Evolutionary conservation across 2,113 vertebrate species (phyloP), one percentile per base, ranked within the genome.

Genomic region (Python bivittatus): DNA sequence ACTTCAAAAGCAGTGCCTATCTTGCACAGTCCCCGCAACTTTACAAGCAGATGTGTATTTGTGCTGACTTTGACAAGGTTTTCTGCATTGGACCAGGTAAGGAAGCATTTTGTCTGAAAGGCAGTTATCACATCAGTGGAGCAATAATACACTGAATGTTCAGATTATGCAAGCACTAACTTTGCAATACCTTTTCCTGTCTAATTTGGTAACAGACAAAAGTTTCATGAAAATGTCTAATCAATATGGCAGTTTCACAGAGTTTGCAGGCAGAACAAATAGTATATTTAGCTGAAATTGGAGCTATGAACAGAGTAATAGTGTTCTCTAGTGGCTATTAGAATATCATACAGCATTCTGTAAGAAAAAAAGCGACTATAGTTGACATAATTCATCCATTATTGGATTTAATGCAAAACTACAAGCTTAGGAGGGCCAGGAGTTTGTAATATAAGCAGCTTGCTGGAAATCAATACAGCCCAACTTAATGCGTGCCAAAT

Each of bases 41-140:
- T 44, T 99, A 99, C 97, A 99, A 99, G 97, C 99, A 99, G 97
- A 99, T 99, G 99, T 99, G 99, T 94, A 99, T 99, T 96, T 99
- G 99, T 96, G 99, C 98, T 94, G 99, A 99, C 96, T 99, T 99
- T 97, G 99, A 99, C 95, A 99, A 99, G 97, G 99, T 99, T 95
- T 99, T 99, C 97, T 99, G 99, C 44, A 97, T 99, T 56, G 99
- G 99, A 92, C 99, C 99, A 97, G 99, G 99, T 99, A 98, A 98
- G 97, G 27, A 88, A 58, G 42, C 88, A 48, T 92, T 0, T 0
- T 6, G 6, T 29, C 12, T 93, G 58, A 92, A 91, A 91, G 83
- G 52, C 1, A 91, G 92, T 86, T 79, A 38, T n/a, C n/a, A 44
- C 90, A 54, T 60, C 72, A 94, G 93, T 53, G 13, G 64, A 91